Base-by-base conservation (phyloP, 1,140 invertebrate species). In the Drosophila willistoni region DNA sequence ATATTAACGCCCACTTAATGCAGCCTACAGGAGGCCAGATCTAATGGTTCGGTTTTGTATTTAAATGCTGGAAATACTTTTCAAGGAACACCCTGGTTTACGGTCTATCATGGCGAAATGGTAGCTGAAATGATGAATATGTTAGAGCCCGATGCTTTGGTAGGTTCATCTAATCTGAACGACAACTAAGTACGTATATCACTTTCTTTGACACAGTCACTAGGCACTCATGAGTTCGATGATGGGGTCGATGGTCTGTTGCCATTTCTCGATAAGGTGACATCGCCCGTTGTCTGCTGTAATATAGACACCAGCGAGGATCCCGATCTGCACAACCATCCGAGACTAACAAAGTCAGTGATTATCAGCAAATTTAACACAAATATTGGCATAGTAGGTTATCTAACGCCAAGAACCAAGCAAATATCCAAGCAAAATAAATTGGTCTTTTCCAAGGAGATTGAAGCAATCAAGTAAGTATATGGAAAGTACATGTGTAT, bases 161-260 rank as follows among this genome's bases (percentile, higher is more conserved):
- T 98, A 93, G 94, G 94, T 29, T 22, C 17, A 51, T 3, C 10
- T 22, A 10, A 9, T 10, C 7, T 10, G 19, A 51, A 12, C 12
- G 44, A 22, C 7, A 4, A 19, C 13, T n/a, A 0, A 3, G 7
- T 47, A 51, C 19, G 19, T 41, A 14, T n/a, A 5, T 17, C 2
- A 13, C 17, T 6, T 3, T 5, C 1, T 5, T 6, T 41, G 4
- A 92, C 68, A 7, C 92, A 98, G 97, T 95, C 95, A 14, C 93
- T 99, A 56, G 98, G 98, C 34, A 98, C 98, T 89, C 98, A 99
- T 84, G 98, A 99, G 91, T 98, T 99, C 82, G 98, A 98, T 87
- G 94, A 96, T 55, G 96, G 96, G 0, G 92, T 96, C 0, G 87
- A 91, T 0, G 96, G 95, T 6, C 86, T 98, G 1, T 92, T 95